Conservation (phyloP, 2,888 invertebrate species). For the Stictocephala bisonia region DNA sequence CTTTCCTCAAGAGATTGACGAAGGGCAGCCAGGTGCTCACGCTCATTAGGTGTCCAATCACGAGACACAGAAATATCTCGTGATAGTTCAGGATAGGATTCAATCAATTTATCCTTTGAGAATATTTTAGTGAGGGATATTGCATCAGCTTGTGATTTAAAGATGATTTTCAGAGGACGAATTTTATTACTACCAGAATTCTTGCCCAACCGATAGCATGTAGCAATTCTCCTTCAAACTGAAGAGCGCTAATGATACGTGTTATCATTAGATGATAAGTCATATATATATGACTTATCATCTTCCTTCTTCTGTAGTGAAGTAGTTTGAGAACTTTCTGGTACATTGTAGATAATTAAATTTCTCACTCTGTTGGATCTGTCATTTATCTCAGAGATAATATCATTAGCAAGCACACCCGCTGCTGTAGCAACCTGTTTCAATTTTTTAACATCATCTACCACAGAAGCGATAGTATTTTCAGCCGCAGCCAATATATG, state of each 20-base stretch:
- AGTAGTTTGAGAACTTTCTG: constrained; percentile 10
- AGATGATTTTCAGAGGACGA: not conserved
- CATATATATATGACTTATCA: not conserved
- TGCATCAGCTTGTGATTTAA: not conserved
- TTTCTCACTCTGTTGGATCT: constrained; percentile 16
- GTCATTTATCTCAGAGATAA: constrained; percentile 7
- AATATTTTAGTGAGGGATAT: not conserved
- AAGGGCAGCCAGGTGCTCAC: constrained; percentile 1
- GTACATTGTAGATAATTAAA: not conserved
- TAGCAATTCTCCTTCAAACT: not conserved
- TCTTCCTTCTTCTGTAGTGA: not conserved
- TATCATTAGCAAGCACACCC: constrained; percentile 5
- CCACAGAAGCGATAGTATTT: constrained; percentile 8
- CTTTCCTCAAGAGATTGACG: not conserved
- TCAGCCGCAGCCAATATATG: constrained; percentile 1
- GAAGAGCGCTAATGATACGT: not conserved
- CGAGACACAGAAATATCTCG: not conserved
- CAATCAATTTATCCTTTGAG: not conserved
- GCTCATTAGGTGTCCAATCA: not conserved
- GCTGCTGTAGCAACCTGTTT: not conserved
- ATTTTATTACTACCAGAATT: not conserved
- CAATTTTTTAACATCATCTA: constrained; percentile 10
- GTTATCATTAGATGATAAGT: too few species aligned
- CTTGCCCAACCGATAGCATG: not conserved
- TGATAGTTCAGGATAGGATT: not conserved